Evolutionary conservation across 1,140 invertebrate species (phyloP), one percentile per base, ranked within the genome.

Genomic region (Lepeophtheirus salmonis): DNA sequence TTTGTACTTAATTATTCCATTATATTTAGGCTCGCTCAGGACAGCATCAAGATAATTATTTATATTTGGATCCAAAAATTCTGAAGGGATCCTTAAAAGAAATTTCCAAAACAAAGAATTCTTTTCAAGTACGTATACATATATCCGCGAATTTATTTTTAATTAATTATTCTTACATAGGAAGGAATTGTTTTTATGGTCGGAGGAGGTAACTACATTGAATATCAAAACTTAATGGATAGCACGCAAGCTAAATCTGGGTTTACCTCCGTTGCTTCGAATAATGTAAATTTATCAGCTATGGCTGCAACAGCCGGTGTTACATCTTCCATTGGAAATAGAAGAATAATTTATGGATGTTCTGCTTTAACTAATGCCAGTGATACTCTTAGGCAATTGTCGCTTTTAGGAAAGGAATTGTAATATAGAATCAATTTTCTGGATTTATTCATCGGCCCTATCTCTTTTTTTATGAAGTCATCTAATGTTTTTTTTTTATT

Each of bases 181-280:
- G 89, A 91, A 69, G 87, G 89, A 13, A 83, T 96, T 65, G 91
- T 98, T 6, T 98, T 98, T 72, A 77, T 98, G 55, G 86, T 98
- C 23, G 95, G 95, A 56, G 95, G 95, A 61, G 95, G 95, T 24
- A 97, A 96, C 76, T 98, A 98, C 69, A 96, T 97, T 66, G 95
- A 99, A 73, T 98, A 98, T 71, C 92, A 97, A 71, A 98, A 99
- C 78, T 76, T 99, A 30, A 79, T 89, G 25, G 92, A 97, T 70
- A 96, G 94, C 71, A 84, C 83, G 14, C 95, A 89, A 75, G 80
- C 83, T 72, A 65, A 52, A 14, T 17, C 17, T 49, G 63, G 62
- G 22, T 10, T 26, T 13, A 16, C 51, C 62, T 58, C 56, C 56
- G 18, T 61, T 61, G 48, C 14, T 2, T 17, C 12, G 14, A 63